Conservation (phyloP, 2,113 vertebrate genomes). For the Passer domesticus region DNA sequence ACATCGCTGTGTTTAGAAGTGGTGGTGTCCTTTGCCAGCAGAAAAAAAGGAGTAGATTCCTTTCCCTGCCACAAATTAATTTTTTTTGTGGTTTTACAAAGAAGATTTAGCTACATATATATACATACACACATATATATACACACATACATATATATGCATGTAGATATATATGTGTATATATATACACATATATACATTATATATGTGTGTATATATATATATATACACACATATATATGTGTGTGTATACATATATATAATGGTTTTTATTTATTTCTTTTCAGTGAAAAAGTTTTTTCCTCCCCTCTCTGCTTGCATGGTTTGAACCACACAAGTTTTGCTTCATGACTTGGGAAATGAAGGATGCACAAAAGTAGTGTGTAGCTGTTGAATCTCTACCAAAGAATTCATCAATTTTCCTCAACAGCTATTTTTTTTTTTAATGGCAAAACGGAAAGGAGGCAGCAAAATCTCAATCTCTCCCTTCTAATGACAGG, state of each 20-base stretch:
- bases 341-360: background rate
- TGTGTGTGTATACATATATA: too few species aligned
- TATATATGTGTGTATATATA: background rate
- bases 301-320: background rate
- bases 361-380: background rate
- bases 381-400: background rate
- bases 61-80: background rate
- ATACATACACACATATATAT: too few species aligned
- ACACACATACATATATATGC: too few species aligned
- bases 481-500: background rate
- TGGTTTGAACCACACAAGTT: background rate
- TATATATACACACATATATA: too few species aligned
- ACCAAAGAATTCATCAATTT: background rate
- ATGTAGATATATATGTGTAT: too few species aligned
- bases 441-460: background rate
- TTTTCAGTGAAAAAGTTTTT: background rate
- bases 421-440: background rate
- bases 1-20: rapidly evolving
- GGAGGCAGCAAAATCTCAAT: background rate
- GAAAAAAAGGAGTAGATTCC: background rate
- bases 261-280: background rate
- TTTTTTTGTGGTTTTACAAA: background rate
- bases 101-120: background rate
- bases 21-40: background rate
- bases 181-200: too few species aligned